Evolutionary conservation across 2,888 invertebrate species (phyloP).

Genomic region (Siphonodentalium dalli): DNA sequence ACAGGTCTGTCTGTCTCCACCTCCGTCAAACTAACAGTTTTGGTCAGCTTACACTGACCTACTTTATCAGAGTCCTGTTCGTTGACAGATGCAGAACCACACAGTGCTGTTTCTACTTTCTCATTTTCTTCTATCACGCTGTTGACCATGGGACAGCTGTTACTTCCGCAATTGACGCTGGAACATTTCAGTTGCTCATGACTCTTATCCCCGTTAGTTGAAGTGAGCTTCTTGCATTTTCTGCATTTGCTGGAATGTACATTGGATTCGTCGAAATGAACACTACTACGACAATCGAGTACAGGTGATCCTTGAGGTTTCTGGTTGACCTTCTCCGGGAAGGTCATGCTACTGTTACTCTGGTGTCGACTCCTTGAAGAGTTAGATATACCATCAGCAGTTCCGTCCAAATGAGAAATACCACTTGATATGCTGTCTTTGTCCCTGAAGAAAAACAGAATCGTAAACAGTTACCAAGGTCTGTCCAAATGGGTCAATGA

Average conservation of each 20-base stretch:
- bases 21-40: constrained; percentile 40
- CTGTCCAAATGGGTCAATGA: background rate
- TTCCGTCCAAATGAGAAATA: constrained; percentile 31
- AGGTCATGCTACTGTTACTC: too few relatives aligned
- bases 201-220: too few relatives aligned
- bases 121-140: constrained; percentile 1
- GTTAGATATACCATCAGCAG: constrained; percentile 15
- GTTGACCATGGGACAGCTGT: too few relatives aligned
- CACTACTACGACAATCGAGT: constrained; percentile 6
- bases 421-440: constrained; percentile 37
- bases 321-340: too few relatives aligned
- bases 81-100: background rate
- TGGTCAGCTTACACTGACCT: constrained; percentile 1
- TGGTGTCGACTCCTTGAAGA: too few relatives aligned
- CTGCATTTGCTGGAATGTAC: constrained; percentile 26
- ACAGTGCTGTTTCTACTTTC: background rate
- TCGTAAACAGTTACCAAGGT: background rate
- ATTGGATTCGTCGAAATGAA: constrained; percentile 9
- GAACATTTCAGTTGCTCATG: too few relatives aligned
- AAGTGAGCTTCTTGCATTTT: too few relatives aligned
- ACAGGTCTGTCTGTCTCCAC: constrained; percentile 52
- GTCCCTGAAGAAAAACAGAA: constrained; percentile 31
- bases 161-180: too few relatives aligned
- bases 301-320: constrained; percentile 4
- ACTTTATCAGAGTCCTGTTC: background rate